Evolutionary conservation across 2,888 invertebrate species (phyloP), one percentile per base, ranked within the genome.

Genomic region (Aspidapion aeneum): DNA sequence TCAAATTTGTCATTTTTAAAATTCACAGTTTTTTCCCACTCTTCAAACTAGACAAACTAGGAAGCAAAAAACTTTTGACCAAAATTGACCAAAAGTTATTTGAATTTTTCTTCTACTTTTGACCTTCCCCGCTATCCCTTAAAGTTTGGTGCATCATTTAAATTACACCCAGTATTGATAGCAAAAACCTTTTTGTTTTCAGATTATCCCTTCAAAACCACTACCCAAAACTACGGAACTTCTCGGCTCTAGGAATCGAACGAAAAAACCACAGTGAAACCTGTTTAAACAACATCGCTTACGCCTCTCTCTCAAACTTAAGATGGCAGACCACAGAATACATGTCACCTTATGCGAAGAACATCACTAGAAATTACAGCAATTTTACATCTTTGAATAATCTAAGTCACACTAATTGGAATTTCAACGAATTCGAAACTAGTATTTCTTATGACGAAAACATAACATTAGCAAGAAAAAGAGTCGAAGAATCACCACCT

Each of bases 361-460:
- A 35, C 77, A 61, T 79, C 77, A 55, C 69, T 72, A 19, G 73
- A 73, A 68, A 76, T 74, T 77, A 67, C 78, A 81, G 68, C 73
- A 79, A 72, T 73, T 81, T 72, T 78, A 79, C 63, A 16, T 72
- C 69, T n/a, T 70, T 67, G 62, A 71, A 70, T 60, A 72, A 68
- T 56, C 60, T 71, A 51, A 57, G 35, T 12, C 35, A 59, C 18
- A 57, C 66, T 17, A 70, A 67, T 60, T 71, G 70, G 69, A 68
- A 67, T 7, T 66, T 65, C 50, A 64, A 51, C 16, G 71, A 72
- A 58, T 67, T 68, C 21, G 66, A 68, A 55, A 74, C 74, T 49
- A 75, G 74, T 60, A 78, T 79, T 21, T 69, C 79, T 2, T 80
- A 80, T 69, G 79, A 79, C 67, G 80, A 80, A 59, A 80, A 80